Evolutionary conservation across 2,113 vertebrate species (phyloP).

Genomic region (Pelodiscus sinensis): DNA sequence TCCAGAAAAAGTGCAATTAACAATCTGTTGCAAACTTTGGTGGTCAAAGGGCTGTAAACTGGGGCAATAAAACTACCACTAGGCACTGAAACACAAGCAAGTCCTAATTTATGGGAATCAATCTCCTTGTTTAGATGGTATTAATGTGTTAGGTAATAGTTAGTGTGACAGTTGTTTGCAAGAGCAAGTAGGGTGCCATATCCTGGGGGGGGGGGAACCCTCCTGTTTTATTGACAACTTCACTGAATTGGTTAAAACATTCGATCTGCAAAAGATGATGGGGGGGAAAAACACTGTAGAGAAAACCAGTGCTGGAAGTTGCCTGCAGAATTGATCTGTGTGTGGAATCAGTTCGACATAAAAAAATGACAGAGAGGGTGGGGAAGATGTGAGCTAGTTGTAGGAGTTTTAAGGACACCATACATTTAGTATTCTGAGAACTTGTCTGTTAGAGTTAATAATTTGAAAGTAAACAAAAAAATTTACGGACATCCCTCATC

Average conservation of each 20-base stretch:
- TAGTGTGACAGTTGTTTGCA: conserved; percentile 25
- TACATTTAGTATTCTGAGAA: too few relatives aligned
- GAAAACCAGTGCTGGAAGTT: background rate
- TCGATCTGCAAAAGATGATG: background rate
- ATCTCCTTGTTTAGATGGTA: background rate
- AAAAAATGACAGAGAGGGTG: too few relatives aligned
- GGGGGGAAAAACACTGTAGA: background rate
- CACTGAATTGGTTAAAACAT: background rate
- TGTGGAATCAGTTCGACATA: background rate
- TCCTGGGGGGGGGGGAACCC: background rate
- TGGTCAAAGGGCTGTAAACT: conserved; percentile 4
- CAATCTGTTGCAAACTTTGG: conserved; percentile 27
- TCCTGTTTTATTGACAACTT: background rate
- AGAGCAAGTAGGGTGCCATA: conserved; percentile 4
- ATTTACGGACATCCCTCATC: too few relatives aligned
- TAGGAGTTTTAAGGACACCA: too few relatives aligned
- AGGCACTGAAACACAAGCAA: background rate
- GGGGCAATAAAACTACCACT: background rate
- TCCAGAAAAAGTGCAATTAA: conserved; percentile 22
- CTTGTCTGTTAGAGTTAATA: too few relatives aligned
- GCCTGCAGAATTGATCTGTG: too few relatives aligned
- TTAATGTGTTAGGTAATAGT: conserved; percentile 42
- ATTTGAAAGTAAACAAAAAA: too few relatives aligned
- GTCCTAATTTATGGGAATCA: background rate
- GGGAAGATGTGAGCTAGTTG: too few relatives aligned